These are phyloP conservation scores for Eptesicus fuscus DNA, from an alignment of 2,113 vertebrate genomes.

Conservation along the genomic window DNA sequence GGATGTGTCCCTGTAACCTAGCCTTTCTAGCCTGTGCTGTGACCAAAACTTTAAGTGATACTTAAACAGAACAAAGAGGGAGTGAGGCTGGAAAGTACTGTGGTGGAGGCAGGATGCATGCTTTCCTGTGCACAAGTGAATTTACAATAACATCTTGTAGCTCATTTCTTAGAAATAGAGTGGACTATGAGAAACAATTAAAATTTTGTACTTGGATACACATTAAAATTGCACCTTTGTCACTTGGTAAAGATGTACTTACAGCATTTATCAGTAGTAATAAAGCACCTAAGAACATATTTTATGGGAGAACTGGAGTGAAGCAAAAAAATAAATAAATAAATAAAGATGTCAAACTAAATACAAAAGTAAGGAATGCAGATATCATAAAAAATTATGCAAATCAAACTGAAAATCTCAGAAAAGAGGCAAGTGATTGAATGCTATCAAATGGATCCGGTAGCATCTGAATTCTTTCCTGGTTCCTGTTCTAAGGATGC, in stretches of 20 bases:
- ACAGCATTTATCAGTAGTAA: background rate
- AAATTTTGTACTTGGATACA: too few relatives aligned
- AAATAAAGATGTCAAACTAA: background rate
- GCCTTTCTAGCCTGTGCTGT: background rate
- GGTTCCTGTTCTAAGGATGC: rapidly evolving
- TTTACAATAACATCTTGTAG: background rate
- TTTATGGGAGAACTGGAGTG: background rate
- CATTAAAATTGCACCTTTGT: too few relatives aligned
- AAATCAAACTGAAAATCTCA: background rate
- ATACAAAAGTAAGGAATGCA: background rate
- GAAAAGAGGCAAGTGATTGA: background rate
- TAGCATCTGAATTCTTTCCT: background rate
- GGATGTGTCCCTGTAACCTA: background rate
- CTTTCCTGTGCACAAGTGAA: background rate
- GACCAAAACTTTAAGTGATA: background rate
- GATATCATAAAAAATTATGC: background rate
- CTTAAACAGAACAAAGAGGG: background rate
- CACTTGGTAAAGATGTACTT: background rate
- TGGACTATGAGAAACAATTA: background rate
- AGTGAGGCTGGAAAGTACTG: background rate
- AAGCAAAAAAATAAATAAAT: background rate
- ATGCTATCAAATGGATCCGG: rapidly evolving
- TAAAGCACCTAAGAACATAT: background rate
- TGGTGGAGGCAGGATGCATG: background rate
- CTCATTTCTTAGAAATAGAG: background rate